Conservation (phyloP, 2,888 invertebrate genomes). For the Nymphalis polychloros region DNA sequence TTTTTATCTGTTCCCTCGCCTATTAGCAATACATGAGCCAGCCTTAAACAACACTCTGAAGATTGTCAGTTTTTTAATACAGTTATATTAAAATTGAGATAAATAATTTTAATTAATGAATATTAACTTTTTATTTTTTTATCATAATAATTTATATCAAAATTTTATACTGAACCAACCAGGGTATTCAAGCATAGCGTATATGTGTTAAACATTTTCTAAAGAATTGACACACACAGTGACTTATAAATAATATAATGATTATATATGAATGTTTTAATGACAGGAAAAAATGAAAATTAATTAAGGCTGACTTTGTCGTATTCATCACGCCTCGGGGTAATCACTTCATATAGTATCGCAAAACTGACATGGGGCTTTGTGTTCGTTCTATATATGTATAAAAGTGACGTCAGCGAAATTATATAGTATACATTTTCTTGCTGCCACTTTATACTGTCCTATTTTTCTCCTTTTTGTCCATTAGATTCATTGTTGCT, state of each 20-base stretch:
- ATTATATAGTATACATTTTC: neutral
- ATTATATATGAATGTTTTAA: too few species aligned
- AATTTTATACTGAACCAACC: too few species aligned
- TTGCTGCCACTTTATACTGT: neutral
- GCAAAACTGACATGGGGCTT: neutral
- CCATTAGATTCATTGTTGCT: neutral
- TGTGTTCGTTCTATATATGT: slow-evolving; percentile 1
- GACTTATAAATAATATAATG: too few species aligned
- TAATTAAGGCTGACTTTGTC: slow-evolving; percentile 13
- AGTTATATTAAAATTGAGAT: neutral
- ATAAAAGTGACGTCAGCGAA: neutral
- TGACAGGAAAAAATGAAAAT: neutral
- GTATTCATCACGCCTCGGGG: neutral
- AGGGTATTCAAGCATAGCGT: too few species aligned
- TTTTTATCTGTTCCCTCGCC: slow-evolving; percentile 38
- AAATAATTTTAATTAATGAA: neutral
- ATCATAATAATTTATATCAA: too few species aligned
- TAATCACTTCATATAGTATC: neutral
- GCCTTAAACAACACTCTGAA: slow-evolving; percentile 20
- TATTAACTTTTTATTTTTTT: too few species aligned
- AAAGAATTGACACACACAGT: too few species aligned
- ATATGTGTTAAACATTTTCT: too few species aligned
- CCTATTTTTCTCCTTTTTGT: neutral
- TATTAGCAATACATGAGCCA: slow-evolving; percentile 30
- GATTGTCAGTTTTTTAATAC: neutral